Percentiles rank a stretch among this genome's conserved stretches.
Evolutionary conservation across 1,140 invertebrate species (phyloP).

Genomic region (Leptinotarsa lineolata): DNA sequence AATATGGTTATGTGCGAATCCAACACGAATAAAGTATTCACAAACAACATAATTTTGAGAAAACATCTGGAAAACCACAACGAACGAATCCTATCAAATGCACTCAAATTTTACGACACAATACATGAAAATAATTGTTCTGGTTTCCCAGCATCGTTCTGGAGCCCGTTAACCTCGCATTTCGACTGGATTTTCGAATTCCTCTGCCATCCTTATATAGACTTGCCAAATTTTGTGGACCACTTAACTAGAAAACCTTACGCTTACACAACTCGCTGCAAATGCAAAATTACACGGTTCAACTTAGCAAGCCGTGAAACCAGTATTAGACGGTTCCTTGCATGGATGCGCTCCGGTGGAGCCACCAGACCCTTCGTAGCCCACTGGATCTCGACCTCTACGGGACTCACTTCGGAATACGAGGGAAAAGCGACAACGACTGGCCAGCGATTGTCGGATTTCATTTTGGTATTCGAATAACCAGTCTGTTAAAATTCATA

Average conservation of each 20-base stretch:
- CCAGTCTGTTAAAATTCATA: too few species aligned
- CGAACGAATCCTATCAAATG: too few species aligned
- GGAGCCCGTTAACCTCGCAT: conserved; percentile 9
- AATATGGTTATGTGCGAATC: too few species aligned
- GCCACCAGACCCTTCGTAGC: neutral
- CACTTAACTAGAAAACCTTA: conserved; percentile 56
- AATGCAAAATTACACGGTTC: conserved; percentile 56
- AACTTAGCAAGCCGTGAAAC: conserved; percentile 54
- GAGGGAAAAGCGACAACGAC: neutral
- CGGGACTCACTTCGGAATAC: neutral
- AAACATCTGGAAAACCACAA: too few species aligned
- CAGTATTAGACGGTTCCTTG: conserved; percentile 52
- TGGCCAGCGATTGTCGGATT: too few species aligned
- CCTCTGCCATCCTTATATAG: conserved; percentile 49
- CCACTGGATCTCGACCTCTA: neutral
- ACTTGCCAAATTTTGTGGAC: conserved; percentile 55
- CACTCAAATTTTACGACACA: neutral
- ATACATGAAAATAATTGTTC: neutral
- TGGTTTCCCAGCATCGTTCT: neutral
- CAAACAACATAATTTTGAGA: too few species aligned
- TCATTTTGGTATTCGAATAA: too few species aligned
- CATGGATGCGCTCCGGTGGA: conserved; percentile 48
- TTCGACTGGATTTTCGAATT: conserved; percentile 27
- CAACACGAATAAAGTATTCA: too few species aligned
- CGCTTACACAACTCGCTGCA: conserved; percentile 46